phyloP scores from a whole-genome alignment of 2,113 vertebrate species.

The Phaetusa simplex region DNA sequence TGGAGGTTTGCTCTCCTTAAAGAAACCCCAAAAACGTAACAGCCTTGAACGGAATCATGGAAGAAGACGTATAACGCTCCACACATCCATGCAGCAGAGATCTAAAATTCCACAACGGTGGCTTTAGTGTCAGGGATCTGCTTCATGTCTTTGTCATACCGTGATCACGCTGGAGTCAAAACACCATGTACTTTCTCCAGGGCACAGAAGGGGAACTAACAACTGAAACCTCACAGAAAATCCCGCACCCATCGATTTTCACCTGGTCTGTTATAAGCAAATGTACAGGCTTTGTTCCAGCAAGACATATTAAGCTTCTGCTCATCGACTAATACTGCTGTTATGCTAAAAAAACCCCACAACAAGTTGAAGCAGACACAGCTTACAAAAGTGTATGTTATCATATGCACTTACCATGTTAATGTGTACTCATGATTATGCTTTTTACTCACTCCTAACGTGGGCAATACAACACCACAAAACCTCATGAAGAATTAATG shows the following conservation, averaged over 20 bases:
- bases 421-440: neutral
- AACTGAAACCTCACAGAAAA: neutral
- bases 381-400: neutral
- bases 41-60: neutral
- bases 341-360: neutral
- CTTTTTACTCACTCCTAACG: neutral
- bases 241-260: neutral
- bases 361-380: neutral
- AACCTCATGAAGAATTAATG: neutral
- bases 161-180: neutral
- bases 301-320: neutral
- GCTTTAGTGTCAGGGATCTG: neutral
- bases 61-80: neutral
- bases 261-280: neutral
- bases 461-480: neutral
- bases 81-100: neutral
- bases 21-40: neutral
- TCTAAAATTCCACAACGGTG: neutral
- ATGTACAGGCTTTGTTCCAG: neutral
- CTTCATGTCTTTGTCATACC: neutral
- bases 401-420: neutral
- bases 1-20: neutral
- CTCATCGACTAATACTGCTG: neutral
- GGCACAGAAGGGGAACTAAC: neutral
- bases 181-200: neutral